Conservation (phyloP, 2,888 invertebrate species). For the Ischnus inquisitorius region DNA sequence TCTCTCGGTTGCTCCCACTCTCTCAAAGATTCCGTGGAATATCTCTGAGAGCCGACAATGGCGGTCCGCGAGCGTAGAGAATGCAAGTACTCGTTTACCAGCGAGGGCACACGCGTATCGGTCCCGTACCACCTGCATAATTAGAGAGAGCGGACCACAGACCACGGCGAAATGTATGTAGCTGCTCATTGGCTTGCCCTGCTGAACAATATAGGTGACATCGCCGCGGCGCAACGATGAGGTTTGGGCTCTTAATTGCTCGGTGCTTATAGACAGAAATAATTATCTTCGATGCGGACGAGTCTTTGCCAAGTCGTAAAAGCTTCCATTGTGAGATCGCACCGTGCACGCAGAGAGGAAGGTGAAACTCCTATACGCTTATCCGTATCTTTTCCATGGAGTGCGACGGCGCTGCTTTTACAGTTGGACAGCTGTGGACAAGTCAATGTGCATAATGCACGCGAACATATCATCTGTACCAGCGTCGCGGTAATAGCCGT, state of each 20-base stretch:
- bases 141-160: constrained; percentile 37
- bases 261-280: constrained; percentile 53
- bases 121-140: constrained; percentile 54
- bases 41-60: constrained; percentile 19
- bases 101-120: constrained; percentile 38
- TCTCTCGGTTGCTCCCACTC: not conserved
- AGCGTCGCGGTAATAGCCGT: not conserved
- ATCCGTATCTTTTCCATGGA: not conserved
- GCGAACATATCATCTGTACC: constrained; percentile 2
- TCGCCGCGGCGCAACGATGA: constrained; percentile 28
- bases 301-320: constrained; percentile 52
- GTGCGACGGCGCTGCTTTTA: not conserved
- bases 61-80: constrained; percentile 11
- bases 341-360: constrained; percentile 26
- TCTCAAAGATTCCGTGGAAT: constrained; percentile 20
- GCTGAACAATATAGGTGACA: constrained; percentile 11
- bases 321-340: constrained; percentile 37
- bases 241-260: constrained; percentile 53
- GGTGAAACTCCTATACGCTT: constrained; percentile 36
- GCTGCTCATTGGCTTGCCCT: not conserved
- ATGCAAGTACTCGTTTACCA: constrained; percentile 6
- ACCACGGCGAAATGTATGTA: constrained; percentile 45
- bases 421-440: constrained; percentile 33
- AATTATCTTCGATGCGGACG: constrained; percentile 54
- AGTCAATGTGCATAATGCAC: constrained; percentile 10